A percentile compares a stretch with the other conserved stretches of the same genome.
phyloP scores from a whole-genome alignment of 30 jellyfish, hydroid and myxozoan genomes.

The Aurelia sp. region DNA sequence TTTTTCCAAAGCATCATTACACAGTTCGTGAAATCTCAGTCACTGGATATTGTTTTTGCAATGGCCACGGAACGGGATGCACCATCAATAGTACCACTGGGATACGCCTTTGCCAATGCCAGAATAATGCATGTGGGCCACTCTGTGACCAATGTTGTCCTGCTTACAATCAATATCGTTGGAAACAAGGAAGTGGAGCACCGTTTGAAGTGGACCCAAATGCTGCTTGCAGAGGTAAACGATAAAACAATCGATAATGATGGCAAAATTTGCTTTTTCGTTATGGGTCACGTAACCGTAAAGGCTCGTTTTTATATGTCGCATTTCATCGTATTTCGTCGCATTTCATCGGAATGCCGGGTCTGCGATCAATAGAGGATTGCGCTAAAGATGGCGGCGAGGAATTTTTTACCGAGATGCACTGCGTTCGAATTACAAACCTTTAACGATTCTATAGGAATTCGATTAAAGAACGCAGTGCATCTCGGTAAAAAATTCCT shows the following conservation, averaged over 20 bases:
- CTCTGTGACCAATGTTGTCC: slow-evolving; percentile 86
- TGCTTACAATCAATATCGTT: slow-evolving; percentile 81
- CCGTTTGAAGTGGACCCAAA: slow-evolving; percentile 80
- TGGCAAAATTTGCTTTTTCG: neutral
- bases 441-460: too few species aligned
- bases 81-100: slow-evolving; percentile 63
- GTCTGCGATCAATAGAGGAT: too few species aligned
- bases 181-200: slow-evolving; percentile 75
- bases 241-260: neutral
- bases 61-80: slow-evolving; percentile 92
- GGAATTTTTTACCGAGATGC: too few species aligned
- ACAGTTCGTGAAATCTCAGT: slow-evolving; percentile 71
- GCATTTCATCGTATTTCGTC: too few species aligned
- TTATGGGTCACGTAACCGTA: too few species aligned
- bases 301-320: too few species aligned
- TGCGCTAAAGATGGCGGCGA: too few species aligned
- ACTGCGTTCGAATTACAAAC: too few species aligned
- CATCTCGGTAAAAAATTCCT: too few species aligned
- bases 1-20: slow-evolving; percentile 75
- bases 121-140: slow-evolving; percentile 91
- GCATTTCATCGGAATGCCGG: too few species aligned
- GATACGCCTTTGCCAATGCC: slow-evolving; percentile 64
- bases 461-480: too few species aligned
- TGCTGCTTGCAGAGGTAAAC: slow-evolving; percentile 84
- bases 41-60: slow-evolving; percentile 83